phyloP scores from a whole-genome alignment of 1,140 invertebrate genomes.

The Drosophila jambulina region DNA sequence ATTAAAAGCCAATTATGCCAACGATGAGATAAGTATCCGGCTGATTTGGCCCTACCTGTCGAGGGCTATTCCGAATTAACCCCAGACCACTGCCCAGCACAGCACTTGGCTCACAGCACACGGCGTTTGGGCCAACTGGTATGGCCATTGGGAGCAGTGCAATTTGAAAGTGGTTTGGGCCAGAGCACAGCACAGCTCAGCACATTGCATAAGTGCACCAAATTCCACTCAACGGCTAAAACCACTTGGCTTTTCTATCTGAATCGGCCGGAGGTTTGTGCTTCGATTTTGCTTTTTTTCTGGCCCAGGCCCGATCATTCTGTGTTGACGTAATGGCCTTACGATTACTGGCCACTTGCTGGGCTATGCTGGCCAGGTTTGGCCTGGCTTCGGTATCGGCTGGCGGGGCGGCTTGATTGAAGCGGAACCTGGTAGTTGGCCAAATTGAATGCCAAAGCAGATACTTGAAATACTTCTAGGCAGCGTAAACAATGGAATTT shows the following conservation, averaged over 20 bases:
- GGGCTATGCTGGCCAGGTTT: slow-evolving; percentile 14
- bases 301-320: slow-evolving; percentile 67
- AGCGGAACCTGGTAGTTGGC: slow-evolving; percentile 61
- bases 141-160: slow-evolving; percentile 45
- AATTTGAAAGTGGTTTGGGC: slow-evolving; percentile 80
- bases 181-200: slow-evolving; percentile 35
- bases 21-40: slow-evolving; percentile 17
- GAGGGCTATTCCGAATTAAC: slow-evolving; percentile 18
- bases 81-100: slow-evolving; percentile 18
- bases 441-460: slow-evolving; percentile 46
- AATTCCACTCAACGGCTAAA: slow-evolving; percentile 57
- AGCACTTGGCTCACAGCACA: slow-evolving; percentile 16
- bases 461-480: slow-evolving; percentile 40
- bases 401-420: slow-evolving; percentile 53
- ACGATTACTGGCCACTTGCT: slow-evolving; percentile 58
- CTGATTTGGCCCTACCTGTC: slow-evolving; percentile 10
- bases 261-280: slow-evolving; percentile 57
- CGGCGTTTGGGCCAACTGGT: slow-evolving; percentile 54
- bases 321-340: slow-evolving; percentile 70
- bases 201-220: slow-evolving; percentile 79
- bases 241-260: slow-evolving; percentile 68
- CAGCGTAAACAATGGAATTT: slow-evolving; percentile 12
- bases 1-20: slow-evolving; percentile 31
- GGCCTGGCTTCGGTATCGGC: slow-evolving; percentile 3
- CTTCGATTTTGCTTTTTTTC: slow-evolving; percentile 20